A percentile compares a stretch with the other conserved stretches of the same genome.
Conservation (phyloP, 2,888 invertebrate species). For the Lordiphosa fenestrarum region DNA sequence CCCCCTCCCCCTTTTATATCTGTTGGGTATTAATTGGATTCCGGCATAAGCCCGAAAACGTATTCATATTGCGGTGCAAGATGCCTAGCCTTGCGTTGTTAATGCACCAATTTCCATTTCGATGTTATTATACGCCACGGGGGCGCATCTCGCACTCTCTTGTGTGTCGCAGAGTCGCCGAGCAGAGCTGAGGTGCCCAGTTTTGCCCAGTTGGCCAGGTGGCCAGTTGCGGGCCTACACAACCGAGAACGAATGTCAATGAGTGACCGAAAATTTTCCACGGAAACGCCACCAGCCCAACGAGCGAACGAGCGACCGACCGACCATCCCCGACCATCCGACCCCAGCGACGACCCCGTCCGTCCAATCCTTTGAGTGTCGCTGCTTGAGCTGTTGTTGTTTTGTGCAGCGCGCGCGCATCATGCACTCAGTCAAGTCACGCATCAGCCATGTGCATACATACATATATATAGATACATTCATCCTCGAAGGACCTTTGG, state of each 20-base stretch:
- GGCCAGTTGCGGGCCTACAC: not conserved
- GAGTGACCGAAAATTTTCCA: constrained; percentile 30
- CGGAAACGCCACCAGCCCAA: constrained; percentile 29
- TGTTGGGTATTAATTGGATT: no score
- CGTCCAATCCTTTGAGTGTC: constrained; percentile 4
- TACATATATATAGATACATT: not conserved
- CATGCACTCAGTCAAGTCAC: constrained; percentile 40
- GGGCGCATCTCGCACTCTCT: no score
- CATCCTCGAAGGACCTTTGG: constrained; percentile 12
- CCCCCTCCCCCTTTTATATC: no score
- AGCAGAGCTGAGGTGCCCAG: no score
- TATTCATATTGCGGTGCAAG: no score
- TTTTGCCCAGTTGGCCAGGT: no score
- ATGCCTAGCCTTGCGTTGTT: no score
- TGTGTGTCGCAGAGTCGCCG: no score
- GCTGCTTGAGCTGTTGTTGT: constrained; percentile 1
- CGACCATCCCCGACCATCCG: not conserved
- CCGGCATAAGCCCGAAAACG: no score
- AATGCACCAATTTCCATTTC: no score
- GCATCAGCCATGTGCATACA: constrained; percentile 3
- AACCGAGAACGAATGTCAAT: no score
- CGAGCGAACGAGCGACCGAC: constrained; percentile 3
- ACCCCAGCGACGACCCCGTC: not conserved
- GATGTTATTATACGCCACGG: no score
- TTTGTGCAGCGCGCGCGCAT: constrained; percentile 59